Evolutionary conservation across 2,888 invertebrate species (phyloP).

Genomic region (Lottia gigantea): DNA sequence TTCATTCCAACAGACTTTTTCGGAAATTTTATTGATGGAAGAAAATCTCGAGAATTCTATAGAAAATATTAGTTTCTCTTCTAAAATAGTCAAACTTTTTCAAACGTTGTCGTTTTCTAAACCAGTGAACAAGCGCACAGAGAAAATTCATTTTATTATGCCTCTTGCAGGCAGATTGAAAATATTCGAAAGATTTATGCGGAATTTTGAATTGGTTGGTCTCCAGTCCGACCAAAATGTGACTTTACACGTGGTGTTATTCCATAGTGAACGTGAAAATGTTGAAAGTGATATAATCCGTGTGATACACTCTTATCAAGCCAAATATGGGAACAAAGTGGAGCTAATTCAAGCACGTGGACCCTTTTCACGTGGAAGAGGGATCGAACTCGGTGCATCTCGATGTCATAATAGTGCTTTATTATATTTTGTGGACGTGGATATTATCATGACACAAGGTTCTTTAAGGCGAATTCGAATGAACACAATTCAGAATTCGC

Average conservation of each 20-base stretch:
- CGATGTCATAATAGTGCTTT: conserved; percentile 75
- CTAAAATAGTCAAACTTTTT: conserved; percentile 35
- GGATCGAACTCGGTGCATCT: conserved; percentile 59
- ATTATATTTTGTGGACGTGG: conserved; percentile 94
- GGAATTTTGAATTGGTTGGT: conserved; percentile 83
- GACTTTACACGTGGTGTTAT: conserved; percentile 79
- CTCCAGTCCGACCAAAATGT: conserved; percentile 75
- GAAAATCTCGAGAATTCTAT: conserved; percentile 32
- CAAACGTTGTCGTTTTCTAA: conserved; percentile 23
- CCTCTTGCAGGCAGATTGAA: conserved; percentile 86
- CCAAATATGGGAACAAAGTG: conserved; percentile 51
- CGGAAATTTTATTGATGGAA: conserved; percentile 70
- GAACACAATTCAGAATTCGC: conserved; percentile 67
- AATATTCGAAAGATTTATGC: conserved; percentile 85
- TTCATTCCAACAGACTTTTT: conserved; percentile 92
- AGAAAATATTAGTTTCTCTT: conserved; percentile 27
- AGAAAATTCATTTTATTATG: conserved; percentile 77
- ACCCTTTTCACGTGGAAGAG: conserved; percentile 62
- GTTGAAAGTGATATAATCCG: conserved; percentile 46
- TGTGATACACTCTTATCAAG: conserved; percentile 46
- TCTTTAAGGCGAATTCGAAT: conserved; percentile 77
- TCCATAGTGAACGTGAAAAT: conserved; percentile 70
- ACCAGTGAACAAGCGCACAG: conserved; percentile 34
- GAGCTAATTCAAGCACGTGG: conserved; percentile 57
- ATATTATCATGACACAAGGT: conserved; percentile 84